Evolutionary conservation across 2,113 vertebrate species (phyloP), one percentile per base, ranked within the genome.

Genomic region (Silurus asotus): DNA sequence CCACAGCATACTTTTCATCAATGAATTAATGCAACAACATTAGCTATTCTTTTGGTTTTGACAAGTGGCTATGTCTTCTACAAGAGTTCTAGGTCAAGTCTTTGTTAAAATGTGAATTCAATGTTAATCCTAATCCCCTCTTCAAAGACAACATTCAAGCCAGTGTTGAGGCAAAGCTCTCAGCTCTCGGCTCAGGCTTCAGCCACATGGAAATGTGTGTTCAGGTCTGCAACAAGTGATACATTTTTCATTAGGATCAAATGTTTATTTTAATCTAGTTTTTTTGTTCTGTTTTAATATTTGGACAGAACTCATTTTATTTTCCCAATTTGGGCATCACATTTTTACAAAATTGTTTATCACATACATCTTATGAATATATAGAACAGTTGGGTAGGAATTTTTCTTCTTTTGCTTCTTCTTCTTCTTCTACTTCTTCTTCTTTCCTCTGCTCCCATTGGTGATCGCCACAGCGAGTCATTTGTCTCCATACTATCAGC

Each of bases 121-220:
- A 89, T 78, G 82, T 87, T 89, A 90, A 87, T 91, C 89, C 88
- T 89, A 89, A 91, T 91, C 87, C 90, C 81, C 81, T 88, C 89
- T 90, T 90, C 87, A 89, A 89, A 86, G 88, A 75, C 82, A 90
- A 84, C 82, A 90, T 87, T 90, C 85, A 90, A 86, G 72, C 58
- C 85, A 59, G 85, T n/a, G 28, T 28, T 45, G 85, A 87, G 59
- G 76, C 59, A 83, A 84, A 83, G 81, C 87, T 51, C 37, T 72
- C 2, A 65, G 64, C 28, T 87, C 75, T 48, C 64, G 28, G 64
- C 70, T 78, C 65, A 17, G 65, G 72, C 81, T 86, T 83, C 72
- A 59, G 80, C 77, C 76, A 84, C 80, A 82, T 82, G 61, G 80
- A 82, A 82, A 82, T 82, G 59, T 23, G 25, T 51, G 45, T 65